Percentiles rank a stretch among this genome's conserved stretches.
These are phyloP conservation scores for Grammomys surdaster DNA, from an alignment of 2,113 vertebrate genomes.

Conservation along the genomic window DNA sequence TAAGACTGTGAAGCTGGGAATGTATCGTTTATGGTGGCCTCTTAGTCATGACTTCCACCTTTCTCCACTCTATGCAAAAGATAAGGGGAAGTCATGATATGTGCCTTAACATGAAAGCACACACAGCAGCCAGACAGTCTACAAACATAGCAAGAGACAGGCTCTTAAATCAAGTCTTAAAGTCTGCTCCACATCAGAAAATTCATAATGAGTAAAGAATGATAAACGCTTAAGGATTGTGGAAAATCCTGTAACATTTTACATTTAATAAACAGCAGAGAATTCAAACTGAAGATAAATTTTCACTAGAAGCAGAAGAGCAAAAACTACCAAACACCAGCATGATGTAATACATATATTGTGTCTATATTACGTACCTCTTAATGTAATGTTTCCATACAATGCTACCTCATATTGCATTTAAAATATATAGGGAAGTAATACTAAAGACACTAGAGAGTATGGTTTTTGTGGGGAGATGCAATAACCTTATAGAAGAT, in stretches of 20 bases:
- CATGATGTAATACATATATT: slow-evolving; percentile 49
- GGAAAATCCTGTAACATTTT: slow-evolving; percentile 51
- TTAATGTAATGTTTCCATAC: slow-evolving; percentile 65
- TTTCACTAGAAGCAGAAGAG: slow-evolving; percentile 62
- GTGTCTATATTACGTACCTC: slow-evolving; percentile 44
- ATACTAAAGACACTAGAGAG: slow-evolving; percentile 48
- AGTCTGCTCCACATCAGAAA: slow-evolving; percentile 45
- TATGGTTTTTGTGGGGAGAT: slow-evolving; percentile 55
- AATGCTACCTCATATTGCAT: slow-evolving; percentile 30
- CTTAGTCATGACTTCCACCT: slow-evolving; percentile 6
- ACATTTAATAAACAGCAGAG: slow-evolving; percentile 46
- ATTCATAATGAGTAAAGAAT: slow-evolving; percentile 41
- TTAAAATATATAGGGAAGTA: background rate
- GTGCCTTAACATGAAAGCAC: slow-evolving; percentile 40
- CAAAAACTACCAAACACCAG: slow-evolving; percentile 37
- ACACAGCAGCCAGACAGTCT: slow-evolving; percentile 5
- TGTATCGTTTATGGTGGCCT: slow-evolving; percentile 18
- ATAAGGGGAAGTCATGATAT: slow-evolving; percentile 21
- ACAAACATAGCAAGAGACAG: slow-evolving; percentile 38
- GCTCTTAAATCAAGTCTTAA: background rate
- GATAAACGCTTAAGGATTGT: slow-evolving; percentile 41
- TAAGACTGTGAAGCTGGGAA: slow-evolving; percentile 32
- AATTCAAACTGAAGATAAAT: slow-evolving; percentile 54
- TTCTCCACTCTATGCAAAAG: slow-evolving; percentile 25
- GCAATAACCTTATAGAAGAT: background rate